Evolutionary conservation across 2,888 invertebrate species (phyloP).

Genomic region (Gastracanthus pulcherrimus): DNA sequence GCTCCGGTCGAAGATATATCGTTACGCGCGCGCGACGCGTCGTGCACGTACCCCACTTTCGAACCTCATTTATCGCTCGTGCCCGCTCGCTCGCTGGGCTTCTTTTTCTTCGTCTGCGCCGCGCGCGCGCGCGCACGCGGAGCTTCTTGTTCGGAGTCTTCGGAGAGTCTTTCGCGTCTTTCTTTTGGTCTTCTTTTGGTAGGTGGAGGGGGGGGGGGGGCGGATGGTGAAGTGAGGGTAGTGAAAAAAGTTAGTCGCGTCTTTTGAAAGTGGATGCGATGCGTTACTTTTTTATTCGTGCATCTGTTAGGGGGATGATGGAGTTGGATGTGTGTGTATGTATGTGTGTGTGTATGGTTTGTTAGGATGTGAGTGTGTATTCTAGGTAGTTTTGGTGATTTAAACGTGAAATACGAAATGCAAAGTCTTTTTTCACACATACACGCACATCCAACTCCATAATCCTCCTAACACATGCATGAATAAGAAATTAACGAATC

Average conservation of each 20-base stretch:
- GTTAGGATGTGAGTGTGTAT: too few relatives aligned
- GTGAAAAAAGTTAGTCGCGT: conserved; percentile 1
- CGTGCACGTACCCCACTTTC: conserved; percentile 73
- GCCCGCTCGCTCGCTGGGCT: neutral
- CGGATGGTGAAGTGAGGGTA: neutral
- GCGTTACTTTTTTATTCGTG: too few relatives aligned
- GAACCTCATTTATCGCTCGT: conserved; percentile 73
- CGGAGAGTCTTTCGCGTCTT: neutral
- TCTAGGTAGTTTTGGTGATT: too few relatives aligned
- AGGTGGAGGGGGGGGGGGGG: neutral
- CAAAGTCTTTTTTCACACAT: too few relatives aligned
- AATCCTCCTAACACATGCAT: too few relatives aligned
- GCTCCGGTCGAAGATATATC: conserved; percentile 72
- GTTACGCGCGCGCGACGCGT: conserved; percentile 68
- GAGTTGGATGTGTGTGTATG: too few relatives aligned
- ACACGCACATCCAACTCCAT: too few relatives aligned
- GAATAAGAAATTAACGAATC: too few relatives aligned
- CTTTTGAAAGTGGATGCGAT: conserved; percentile 3
- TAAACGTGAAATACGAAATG: too few relatives aligned
- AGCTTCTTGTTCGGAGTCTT: neutral
- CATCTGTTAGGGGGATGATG: neutral
- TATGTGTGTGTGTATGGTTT: too few relatives aligned
- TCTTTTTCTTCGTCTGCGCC: neutral
- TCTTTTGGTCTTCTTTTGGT: neutral
- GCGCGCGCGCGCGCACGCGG: conserved; percentile 21